phyloP scores from a whole-genome alignment of 2,113 vertebrate genomes.

The Ceyx cyanopectus region DNA sequence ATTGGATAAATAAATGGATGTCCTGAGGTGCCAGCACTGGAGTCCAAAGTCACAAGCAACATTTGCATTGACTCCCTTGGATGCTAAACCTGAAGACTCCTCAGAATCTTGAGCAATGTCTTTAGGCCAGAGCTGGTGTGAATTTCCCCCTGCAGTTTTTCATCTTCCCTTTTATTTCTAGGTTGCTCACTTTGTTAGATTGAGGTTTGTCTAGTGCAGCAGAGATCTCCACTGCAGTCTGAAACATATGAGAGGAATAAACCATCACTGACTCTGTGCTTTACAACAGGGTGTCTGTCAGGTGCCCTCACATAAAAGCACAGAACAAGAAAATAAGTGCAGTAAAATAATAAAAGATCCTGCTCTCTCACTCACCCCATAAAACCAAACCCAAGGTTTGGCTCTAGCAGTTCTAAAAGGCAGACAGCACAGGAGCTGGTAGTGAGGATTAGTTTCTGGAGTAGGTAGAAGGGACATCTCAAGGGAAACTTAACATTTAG shows the following conservation, averaged over 20 bases:
- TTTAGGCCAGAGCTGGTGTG: neutral
- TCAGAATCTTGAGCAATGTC: neutral
- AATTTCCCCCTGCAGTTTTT: neutral
- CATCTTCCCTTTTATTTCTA: conserved; percentile 2
- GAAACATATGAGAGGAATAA: conserved; percentile 38
- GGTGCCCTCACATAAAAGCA: neutral
- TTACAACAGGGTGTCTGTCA: neutral
- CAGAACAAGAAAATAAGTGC: conserved; percentile 9
- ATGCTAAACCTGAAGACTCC: neutral
- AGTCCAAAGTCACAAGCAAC: neutral
- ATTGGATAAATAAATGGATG: neutral
- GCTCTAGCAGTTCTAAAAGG: neutral
- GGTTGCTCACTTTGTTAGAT: neutral
- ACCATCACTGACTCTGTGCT: neutral
- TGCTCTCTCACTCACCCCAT: neutral
- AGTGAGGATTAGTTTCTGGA: neutral
- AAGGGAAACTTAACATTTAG: neutral
- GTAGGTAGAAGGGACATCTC: neutral
- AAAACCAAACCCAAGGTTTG: neutral
- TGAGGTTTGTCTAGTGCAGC: conserved; percentile 17
- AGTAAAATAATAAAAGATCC: conserved; percentile 37
- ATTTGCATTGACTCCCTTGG: neutral
- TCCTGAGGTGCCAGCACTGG: neutral
- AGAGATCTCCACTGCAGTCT: conserved; percentile 32
- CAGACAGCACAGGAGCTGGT: neutral